Evolutionary conservation across 37 sponge, comb jelly and placozoan genomes (phyloP).

Genomic region (Geodia barretti): DNA sequence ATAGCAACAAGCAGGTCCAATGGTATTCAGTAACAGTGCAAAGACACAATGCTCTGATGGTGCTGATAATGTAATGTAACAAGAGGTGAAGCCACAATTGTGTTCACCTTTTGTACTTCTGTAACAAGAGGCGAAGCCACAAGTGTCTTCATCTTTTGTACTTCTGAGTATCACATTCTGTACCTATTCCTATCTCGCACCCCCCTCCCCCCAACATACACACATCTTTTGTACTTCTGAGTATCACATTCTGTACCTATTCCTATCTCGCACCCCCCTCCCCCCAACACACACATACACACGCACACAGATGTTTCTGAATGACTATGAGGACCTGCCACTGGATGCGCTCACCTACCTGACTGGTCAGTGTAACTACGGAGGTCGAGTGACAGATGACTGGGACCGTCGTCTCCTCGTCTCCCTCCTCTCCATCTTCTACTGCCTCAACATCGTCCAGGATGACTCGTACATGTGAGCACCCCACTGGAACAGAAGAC

Average conservation of each 20-base stretch:
- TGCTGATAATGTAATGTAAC: background rate
- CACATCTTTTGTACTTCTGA: too few species aligned
- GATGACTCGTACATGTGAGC: slow-evolving; percentile 83
- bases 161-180: too few species aligned
- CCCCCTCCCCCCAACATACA: background rate
- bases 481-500: background rate
- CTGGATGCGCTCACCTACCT: slow-evolving; percentile 91
- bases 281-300: too few species aligned
- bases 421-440: slow-evolving; percentile 90
- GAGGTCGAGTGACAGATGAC: slow-evolving; percentile 98
- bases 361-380: slow-evolving; percentile 99
- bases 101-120: too few species aligned
- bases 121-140: too few species aligned
- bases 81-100: too few species aligned
- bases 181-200: background rate
- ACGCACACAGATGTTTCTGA: slow-evolving; percentile 98
- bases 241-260: too few species aligned
- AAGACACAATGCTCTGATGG: too few species aligned
- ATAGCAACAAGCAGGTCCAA: too few species aligned
- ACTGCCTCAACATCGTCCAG: slow-evolving; percentile 71
- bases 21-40: too few species aligned
- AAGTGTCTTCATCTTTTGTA: too few species aligned
- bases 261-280: background rate
- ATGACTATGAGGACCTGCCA: slow-evolving; percentile 93
- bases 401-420: slow-evolving; percentile 91